phyloP scores from a whole-genome alignment of 2,113 vertebrate genomes.

The Pao palembangensis region DNA sequence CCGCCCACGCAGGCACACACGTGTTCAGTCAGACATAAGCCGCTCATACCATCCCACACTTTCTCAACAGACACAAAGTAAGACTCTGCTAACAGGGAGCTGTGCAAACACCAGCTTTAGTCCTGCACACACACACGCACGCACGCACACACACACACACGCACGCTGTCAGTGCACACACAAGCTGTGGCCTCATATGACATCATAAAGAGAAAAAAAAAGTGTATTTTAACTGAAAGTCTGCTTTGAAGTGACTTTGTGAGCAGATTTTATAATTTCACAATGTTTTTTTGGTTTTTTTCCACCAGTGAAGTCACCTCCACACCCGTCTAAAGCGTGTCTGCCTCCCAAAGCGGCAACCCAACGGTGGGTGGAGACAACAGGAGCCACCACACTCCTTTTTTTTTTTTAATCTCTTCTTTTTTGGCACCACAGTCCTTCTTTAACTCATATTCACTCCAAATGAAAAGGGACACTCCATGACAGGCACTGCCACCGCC shows the following conservation, averaged over 20 bases:
- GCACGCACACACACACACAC: neutral
- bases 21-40: slow-evolving; percentile 74
- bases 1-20: slow-evolving; percentile 65
- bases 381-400: slow-evolving; percentile 19
- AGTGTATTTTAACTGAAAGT: slow-evolving; percentile 14
- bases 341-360: slow-evolving; percentile 30
- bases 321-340: slow-evolving; percentile 39
- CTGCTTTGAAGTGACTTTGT: slow-evolving; percentile 19
- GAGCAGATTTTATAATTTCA: slow-evolving; percentile 32
- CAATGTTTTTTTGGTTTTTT: slow-evolving; percentile 1
- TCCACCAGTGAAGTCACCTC: slow-evolving; percentile 30
- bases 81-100: slow-evolving; percentile 52
- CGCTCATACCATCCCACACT: slow-evolving; percentile 70
- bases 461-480: slow-evolving; percentile 67
- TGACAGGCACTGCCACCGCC: slow-evolving; percentile 59
- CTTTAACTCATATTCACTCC: slow-evolving; percentile 51
- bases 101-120: slow-evolving; percentile 36
- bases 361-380: slow-evolving; percentile 37
- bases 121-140: slow-evolving; percentile 21
- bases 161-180: slow-evolving; percentile 9
- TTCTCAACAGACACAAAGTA: slow-evolving; percentile 69
- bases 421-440: slow-evolving; percentile 40
- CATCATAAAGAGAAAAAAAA: slow-evolving; percentile 26
- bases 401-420: slow-evolving; percentile 23
- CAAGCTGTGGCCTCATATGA: slow-evolving; percentile 18